These are phyloP conservation scores for Hemaris fuciformis DNA, from an alignment of 2,888 invertebrate species.

Conservation along the genomic window DNA sequence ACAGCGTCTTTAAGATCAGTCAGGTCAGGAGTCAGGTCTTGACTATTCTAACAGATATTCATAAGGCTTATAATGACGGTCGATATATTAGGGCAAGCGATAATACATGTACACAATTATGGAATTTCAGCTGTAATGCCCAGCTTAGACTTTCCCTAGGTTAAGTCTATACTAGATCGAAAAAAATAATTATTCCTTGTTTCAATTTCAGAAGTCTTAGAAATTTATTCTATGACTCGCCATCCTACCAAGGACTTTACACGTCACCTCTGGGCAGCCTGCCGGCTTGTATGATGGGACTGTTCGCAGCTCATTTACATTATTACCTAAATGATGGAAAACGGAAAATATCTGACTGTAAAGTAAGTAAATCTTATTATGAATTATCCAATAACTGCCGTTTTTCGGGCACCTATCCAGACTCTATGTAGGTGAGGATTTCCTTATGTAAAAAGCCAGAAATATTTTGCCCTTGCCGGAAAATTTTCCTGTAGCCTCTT, in stretches of 20 bases:
- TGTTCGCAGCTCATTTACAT: constrained; percentile 21
- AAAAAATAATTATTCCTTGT: not conserved
- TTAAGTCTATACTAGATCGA: not conserved
- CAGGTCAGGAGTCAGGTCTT: too few relatives aligned
- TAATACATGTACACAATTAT: too few relatives aligned
- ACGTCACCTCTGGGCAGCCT: constrained; percentile 21
- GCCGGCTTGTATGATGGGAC: constrained; percentile 23
- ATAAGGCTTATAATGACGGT: too few relatives aligned
- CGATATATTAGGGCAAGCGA: too few relatives aligned
- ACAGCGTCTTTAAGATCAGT: not conserved
- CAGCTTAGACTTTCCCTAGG: not conserved
- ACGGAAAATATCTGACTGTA: constrained; percentile 8
- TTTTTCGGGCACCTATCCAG: too few relatives aligned
- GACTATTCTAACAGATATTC: too few relatives aligned
- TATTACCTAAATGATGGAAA: constrained; percentile 15
- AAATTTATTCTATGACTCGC: not conserved
- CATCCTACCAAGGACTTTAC: constrained; percentile 17
- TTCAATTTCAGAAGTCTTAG: constrained; percentile 4
- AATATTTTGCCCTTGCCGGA: too few relatives aligned
- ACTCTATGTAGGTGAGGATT: too few relatives aligned
- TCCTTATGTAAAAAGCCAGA: too few relatives aligned
- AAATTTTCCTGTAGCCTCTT: too few relatives aligned
- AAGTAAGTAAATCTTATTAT: constrained; percentile 7
- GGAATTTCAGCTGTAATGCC: too few relatives aligned
- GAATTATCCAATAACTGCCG: too few relatives aligned